A percentile compares a stretch with the other conserved stretches of the same genome.
Evolutionary conservation across 2,113 vertebrate species (phyloP).

Genomic region (Tetrao urogallus): DNA sequence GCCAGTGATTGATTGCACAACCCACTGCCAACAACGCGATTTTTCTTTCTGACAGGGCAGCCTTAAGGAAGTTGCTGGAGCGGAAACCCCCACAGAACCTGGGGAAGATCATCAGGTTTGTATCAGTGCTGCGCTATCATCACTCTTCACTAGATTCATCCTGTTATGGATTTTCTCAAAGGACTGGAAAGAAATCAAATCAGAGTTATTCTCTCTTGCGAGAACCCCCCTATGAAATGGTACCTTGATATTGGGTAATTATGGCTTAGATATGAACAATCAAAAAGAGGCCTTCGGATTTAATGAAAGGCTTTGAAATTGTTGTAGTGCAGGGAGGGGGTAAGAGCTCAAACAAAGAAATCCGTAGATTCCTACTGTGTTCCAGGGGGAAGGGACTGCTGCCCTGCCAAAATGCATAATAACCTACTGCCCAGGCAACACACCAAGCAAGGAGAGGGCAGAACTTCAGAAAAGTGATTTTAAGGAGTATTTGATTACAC

Average conservation of each 20-base stretch:
- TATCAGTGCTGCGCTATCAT: not conserved
- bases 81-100: not conserved
- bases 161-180: not conserved
- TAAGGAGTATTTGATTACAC: not conserved
- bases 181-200: not conserved
- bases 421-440: not conserved
- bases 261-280: not conserved
- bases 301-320: conserved; percentile 4
- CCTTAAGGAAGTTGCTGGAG: conserved; percentile 23
- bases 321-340: not conserved
- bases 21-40: conserved; percentile 13
- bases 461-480: not conserved
- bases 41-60: conserved; percentile 54
- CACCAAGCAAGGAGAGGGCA: not conserved
- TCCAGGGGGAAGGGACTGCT: not conserved
- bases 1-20: conserved; percentile 22
- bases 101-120: conserved; percentile 14
- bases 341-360: not conserved
- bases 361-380: not conserved
- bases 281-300: not conserved
- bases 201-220: not conserved
- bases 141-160: not conserved
- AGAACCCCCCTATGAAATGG: conserved; percentile 3
- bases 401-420: not conserved
- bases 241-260: conserved; percentile 29